Percentiles rank a stretch among this genome's conserved stretches.
phyloP scores from a whole-genome alignment of 2,797 vertebrate species.

The Acanthornis magna region DNA sequence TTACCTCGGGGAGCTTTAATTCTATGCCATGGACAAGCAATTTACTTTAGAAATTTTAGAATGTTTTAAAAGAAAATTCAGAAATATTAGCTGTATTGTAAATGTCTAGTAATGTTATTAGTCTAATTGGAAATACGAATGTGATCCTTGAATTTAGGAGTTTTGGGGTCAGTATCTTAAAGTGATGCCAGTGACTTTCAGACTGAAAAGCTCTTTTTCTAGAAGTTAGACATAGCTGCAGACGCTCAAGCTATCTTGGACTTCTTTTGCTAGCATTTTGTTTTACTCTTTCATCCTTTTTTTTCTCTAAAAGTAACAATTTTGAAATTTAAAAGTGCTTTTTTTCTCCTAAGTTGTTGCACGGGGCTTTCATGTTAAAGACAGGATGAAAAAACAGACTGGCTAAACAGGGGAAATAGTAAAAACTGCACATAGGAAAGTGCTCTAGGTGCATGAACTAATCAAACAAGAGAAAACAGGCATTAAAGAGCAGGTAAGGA shows the following conservation, averaged over 20 bases:
- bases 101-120: not conserved
- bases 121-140: not conserved
- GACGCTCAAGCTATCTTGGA: not conserved
- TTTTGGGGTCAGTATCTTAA: not conserved
- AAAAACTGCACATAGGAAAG: not conserved
- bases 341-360: not conserved
- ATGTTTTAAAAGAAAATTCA: not conserved
- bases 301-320: not conserved
- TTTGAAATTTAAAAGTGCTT: not conserved
- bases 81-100: not conserved
- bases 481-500: conserved; percentile 1
- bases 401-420: not conserved
- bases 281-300: not conserved
- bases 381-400: not conserved
- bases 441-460: not conserved
- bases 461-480: conserved; percentile 1
- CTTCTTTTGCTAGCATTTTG: not conserved
- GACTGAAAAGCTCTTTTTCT: not conserved
- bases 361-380: not conserved
- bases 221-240: not conserved
- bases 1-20: not conserved
- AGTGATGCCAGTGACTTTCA: not conserved
- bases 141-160: not conserved
- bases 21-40: not conserved
- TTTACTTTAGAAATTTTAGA: not conserved